These are phyloP conservation scores for Tauraco erythrolophus DNA, from an alignment of 2,113 vertebrate species.

Conservation along the genomic window DNA sequence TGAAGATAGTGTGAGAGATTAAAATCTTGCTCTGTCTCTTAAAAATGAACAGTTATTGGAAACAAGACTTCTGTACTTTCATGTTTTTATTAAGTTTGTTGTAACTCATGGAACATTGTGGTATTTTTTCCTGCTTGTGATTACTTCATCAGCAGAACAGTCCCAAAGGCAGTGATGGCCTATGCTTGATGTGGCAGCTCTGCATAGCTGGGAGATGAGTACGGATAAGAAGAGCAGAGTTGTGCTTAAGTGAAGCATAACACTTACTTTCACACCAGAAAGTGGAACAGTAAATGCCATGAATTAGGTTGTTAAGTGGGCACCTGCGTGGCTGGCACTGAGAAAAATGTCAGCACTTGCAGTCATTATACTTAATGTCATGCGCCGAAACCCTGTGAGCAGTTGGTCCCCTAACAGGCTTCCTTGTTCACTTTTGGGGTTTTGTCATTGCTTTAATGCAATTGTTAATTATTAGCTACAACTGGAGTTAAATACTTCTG, in stretches of 20 bases:
- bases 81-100: background rate
- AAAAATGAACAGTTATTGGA: background rate
- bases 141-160: background rate
- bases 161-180: background rate
- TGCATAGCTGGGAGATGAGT: background rate
- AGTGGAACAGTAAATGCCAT: constrained; percentile 22
- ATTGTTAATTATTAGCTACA: background rate
- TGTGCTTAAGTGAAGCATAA: background rate
- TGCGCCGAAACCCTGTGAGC: background rate
- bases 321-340: constrained; percentile 19
- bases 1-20: background rate
- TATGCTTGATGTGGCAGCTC: background rate
- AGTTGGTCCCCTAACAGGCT: background rate
- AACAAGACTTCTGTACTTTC: background rate
- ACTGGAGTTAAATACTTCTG: background rate
- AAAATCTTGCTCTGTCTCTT: background rate
- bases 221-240: background rate
- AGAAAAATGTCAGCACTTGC: background rate
- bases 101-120: background rate
- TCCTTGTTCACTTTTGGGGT: background rate
- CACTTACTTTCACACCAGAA: constrained; percentile 60
- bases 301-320: background rate
- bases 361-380: background rate
- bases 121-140: background rate
- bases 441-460: background rate